A percentile compares a stretch with the other conserved stretches of the same genome.
These are phyloP conservation scores for Scaptomyza parva DNA, from an alignment of 2,888 invertebrate species.

Conservation along the genomic window DNA sequence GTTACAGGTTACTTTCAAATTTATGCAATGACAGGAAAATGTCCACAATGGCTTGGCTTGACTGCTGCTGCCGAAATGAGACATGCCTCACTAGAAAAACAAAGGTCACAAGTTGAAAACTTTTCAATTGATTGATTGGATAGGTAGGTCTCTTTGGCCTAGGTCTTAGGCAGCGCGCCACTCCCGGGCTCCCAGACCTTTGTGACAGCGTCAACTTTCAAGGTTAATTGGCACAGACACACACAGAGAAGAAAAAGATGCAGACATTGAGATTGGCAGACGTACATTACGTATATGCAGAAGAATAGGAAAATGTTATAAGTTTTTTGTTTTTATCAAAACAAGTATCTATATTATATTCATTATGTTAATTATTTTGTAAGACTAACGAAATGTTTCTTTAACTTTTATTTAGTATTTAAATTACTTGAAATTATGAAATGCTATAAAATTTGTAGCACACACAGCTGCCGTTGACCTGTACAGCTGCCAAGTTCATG, in stretches of 20 bases:
- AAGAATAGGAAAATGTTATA: not conserved
- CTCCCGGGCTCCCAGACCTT: conserved; percentile 11
- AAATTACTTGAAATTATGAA: not conserved
- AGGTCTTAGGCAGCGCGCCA: conserved; percentile 10
- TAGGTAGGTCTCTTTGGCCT: conserved; percentile 3
- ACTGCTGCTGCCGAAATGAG: conserved; percentile 23
- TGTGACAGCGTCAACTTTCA: conserved; percentile 51
- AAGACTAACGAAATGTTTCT: not conserved
- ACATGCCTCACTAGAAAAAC: conserved; percentile 36
- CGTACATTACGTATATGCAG: conserved; percentile 1
- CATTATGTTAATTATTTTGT: not conserved
- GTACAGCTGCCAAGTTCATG: conserved; percentile 32
- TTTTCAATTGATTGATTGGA: conserved; percentile 74
- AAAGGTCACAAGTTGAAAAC: conserved; percentile 69
- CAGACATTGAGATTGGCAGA: conserved; percentile 21
- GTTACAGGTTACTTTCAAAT: conserved; percentile 66
- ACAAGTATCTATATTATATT: not conserved
- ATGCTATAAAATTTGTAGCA: conserved; percentile 8
- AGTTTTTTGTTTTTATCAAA: not conserved
- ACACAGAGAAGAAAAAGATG: conserved; percentile 4
- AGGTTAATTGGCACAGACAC: conserved; percentile 64
- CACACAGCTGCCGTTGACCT: not conserved
- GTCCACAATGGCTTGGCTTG: conserved; percentile 40
- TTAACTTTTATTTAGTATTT: not conserved
- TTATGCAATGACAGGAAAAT: conserved; percentile 64